Percentiles rank a stretch among this genome's conserved stretches.
phyloP scores from a whole-genome alignment of 2,888 invertebrate genomes.

The Portevinia maculata region DNA sequence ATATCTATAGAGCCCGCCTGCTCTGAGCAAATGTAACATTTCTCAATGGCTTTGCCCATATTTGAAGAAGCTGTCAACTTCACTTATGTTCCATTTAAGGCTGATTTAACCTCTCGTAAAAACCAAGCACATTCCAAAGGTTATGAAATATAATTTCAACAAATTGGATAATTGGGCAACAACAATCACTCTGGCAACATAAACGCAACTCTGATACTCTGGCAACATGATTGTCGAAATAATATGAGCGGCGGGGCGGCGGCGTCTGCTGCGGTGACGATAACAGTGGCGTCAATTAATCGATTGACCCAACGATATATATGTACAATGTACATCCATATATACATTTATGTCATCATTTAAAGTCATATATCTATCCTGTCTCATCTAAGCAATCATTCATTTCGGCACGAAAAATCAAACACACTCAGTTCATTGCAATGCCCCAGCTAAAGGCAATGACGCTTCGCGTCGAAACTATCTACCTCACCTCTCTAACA shows the following conservation, averaged over 20 bases:
- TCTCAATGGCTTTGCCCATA: constrained; percentile 35
- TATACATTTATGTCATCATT: constrained; percentile 64
- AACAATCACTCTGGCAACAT: constrained; percentile 62
- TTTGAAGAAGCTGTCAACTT: constrained; percentile 51
- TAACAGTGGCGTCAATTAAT: constrained; percentile 61
- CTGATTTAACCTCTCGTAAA: constrained; percentile 56
- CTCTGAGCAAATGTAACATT: constrained; percentile 30
- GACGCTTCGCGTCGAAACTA: constrained; percentile 45
- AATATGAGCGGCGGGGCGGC: constrained; percentile 57
- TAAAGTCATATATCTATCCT: constrained; percentile 15
- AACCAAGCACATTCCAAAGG: constrained; percentile 53
- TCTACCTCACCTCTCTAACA: constrained; percentile 76
- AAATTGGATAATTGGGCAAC: constrained; percentile 68
- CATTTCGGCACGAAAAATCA: constrained; percentile 27
- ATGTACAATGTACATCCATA: constrained; percentile 2
- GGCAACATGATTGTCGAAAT: constrained; percentile 52
- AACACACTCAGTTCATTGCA: constrained; percentile 28
- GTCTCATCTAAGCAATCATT: constrained; percentile 4
- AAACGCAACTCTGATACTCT: constrained; percentile 45
- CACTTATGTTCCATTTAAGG: constrained; percentile 50
- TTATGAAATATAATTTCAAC: constrained; percentile 70
- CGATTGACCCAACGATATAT: constrained; percentile 64
- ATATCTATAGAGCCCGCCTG: too few relatives aligned
- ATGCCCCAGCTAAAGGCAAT: constrained; percentile 38
- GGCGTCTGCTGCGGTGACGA: constrained; percentile 1